phyloP scores from a whole-genome alignment of 2,797 vertebrate species.

The Mallotus villosus region DNA sequence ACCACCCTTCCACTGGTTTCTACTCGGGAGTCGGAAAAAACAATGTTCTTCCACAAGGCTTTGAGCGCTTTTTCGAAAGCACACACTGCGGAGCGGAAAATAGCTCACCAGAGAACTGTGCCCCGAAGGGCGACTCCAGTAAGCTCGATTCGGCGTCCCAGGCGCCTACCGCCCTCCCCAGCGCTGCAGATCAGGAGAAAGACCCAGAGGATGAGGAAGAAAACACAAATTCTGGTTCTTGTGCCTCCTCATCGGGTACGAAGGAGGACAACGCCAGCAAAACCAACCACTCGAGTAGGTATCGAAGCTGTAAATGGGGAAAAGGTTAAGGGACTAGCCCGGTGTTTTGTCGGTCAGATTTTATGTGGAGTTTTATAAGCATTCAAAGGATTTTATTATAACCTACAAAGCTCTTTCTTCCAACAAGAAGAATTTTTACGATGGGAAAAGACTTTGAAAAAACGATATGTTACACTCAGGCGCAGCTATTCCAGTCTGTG shows the following conservation, averaged over 20 bases:
- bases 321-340: slow-evolving; percentile 91
- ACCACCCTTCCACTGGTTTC: slow-evolving; percentile 69
- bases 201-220: slow-evolving; percentile 78
- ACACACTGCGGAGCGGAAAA: slow-evolving; percentile 74
- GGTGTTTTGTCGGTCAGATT: slow-evolving; percentile 98
- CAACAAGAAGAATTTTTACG: slow-evolving; percentile 97
- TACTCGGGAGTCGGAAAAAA: slow-evolving; percentile 78
- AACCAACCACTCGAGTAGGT: slow-evolving; percentile 82
- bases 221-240: slow-evolving; percentile 76
- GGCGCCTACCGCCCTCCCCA: slow-evolving; percentile 66
- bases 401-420: slow-evolving; percentile 98
- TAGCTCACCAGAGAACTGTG: slow-evolving; percentile 65
- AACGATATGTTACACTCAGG: slow-evolving; percentile 64
- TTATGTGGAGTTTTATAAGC: slow-evolving; percentile 99
- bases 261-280: slow-evolving; percentile 78
- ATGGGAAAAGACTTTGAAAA: slow-evolving; percentile 85
- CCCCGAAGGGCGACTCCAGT: slow-evolving; percentile 73
- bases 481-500: slow-evolving; percentile 81
- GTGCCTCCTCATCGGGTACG: slow-evolving; percentile 71
- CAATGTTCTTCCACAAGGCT: slow-evolving; percentile 80
- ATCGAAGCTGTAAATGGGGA: slow-evolving; percentile 75
- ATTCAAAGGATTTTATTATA: slow-evolving; percentile 99
- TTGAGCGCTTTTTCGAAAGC: slow-evolving; percentile 84
- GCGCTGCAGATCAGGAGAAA: slow-evolving; percentile 69
- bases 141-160: slow-evolving; percentile 71